phyloP scores from a whole-genome alignment of 2,888 invertebrate species.

The Stramonita haemastoma region DNA sequence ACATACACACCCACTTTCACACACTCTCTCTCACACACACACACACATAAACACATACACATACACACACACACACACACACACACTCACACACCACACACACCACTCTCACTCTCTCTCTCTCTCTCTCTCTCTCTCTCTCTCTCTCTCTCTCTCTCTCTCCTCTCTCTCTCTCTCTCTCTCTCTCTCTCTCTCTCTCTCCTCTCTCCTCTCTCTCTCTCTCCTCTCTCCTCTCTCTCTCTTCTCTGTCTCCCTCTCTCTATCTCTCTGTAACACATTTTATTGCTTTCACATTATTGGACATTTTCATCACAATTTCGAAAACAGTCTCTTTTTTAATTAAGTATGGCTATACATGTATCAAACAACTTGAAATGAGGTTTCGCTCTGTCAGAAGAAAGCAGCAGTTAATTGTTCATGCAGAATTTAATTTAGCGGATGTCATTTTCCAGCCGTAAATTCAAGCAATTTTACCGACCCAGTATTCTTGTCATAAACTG shows the following conservation, averaged over 20 bases:
- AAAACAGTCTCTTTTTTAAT: too few relatives aligned
- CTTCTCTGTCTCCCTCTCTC: not conserved
- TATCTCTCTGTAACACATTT: not conserved
- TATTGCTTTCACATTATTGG: too few relatives aligned
- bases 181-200: not conserved
- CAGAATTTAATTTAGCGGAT: too few relatives aligned
- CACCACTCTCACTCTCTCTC: not conserved
- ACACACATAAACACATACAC: not conserved
- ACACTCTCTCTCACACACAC: not conserved
- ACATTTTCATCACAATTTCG: too few relatives aligned
- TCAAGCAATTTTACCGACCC: too few relatives aligned
- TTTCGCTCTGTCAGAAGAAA: too few relatives aligned
- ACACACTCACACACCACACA: not conserved
- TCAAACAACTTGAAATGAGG: too few relatives aligned
- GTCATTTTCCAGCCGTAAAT: too few relatives aligned
- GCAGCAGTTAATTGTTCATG: too few relatives aligned
- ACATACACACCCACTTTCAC: not conserved
- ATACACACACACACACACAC: not conserved
- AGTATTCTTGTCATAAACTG: too few relatives aligned
- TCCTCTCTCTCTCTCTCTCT: not conserved
- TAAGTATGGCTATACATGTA: too few relatives aligned
- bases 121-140: not conserved
- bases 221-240: not conserved
- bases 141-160: not conserved
- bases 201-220: not conserved